A percentile compares a stretch with the other conserved stretches of the same genome.
phyloP scores from a whole-genome alignment of 2,113 vertebrate species.

The Syrrhaptes paradoxus region DNA sequence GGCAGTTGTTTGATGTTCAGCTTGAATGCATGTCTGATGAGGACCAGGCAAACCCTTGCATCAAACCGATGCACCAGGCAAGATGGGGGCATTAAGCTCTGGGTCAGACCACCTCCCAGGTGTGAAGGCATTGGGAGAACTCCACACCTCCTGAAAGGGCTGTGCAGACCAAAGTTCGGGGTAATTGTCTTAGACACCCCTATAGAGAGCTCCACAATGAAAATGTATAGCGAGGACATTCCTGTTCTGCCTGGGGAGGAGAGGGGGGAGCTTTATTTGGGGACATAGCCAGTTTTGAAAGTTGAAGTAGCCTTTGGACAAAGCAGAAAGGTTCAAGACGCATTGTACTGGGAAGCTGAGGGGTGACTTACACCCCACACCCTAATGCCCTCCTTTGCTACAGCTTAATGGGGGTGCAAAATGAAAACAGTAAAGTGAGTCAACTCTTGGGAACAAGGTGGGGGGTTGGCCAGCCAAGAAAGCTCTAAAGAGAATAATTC shows the following conservation, averaged over 20 bases:
- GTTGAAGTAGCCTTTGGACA: neutral
- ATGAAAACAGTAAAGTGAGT: neutral
- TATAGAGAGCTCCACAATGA: neutral
- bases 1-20: neutral
- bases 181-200: neutral
- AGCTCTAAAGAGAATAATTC: neutral
- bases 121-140: neutral
- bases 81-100: neutral
- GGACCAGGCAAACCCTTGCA: neutral
- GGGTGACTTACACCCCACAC: neutral
- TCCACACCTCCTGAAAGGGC: neutral
- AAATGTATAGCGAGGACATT: neutral
- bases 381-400: neutral
- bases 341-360: neutral
- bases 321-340: neutral
- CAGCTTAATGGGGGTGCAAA: neutral
- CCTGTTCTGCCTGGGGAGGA: neutral
- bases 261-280: neutral
- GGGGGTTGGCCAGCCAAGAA: neutral
- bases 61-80: neutral
- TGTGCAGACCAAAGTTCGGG: neutral
- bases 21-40: accelerated
- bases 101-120: neutral
- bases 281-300: neutral
- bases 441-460: neutral